These are phyloP conservation scores for Tragelaphus imberbis DNA, from an alignment of 2,113 vertebrate genomes.

Conservation along the genomic window DNA sequence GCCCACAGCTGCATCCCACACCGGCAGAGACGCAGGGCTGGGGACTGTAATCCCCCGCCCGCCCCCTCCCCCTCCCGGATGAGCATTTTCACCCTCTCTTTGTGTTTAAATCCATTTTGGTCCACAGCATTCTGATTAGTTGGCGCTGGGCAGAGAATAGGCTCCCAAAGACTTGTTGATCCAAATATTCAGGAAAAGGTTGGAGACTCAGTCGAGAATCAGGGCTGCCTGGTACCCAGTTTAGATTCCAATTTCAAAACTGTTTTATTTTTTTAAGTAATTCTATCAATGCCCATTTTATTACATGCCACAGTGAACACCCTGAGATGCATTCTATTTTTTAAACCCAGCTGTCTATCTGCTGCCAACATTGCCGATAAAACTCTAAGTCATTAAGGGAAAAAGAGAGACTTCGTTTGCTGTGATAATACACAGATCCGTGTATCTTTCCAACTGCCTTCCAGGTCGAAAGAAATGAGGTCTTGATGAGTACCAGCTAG, in stretches of 20 bases:
- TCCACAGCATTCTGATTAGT: background rate
- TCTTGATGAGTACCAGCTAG: slow-evolving; percentile 67
- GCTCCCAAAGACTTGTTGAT: background rate
- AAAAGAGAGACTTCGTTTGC: slow-evolving; percentile 64
- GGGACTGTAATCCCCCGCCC: fast-evolving
- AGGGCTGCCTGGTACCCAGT: background rate
- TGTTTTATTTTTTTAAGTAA: background rate
- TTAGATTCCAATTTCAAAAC: slow-evolving; percentile 2
- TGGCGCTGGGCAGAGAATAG: background rate
- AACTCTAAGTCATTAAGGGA: slow-evolving; percentile 78
- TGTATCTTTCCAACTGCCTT: slow-evolving; percentile 73
- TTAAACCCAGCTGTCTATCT: slow-evolving; percentile 80
- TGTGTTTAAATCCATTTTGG: background rate
- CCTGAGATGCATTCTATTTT: slow-evolving; percentile 73
- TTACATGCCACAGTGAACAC: slow-evolving; percentile 36
- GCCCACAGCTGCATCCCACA: background rate
- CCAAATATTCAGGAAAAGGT: slow-evolving; percentile 53
- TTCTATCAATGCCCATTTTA: slow-evolving; percentile 50
- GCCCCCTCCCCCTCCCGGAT: fast-evolving
- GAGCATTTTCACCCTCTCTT: background rate
- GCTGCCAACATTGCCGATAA: slow-evolving; percentile 65
- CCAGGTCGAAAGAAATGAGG: slow-evolving; percentile 77
- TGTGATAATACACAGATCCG: slow-evolving; percentile 51
- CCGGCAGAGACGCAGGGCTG: background rate
- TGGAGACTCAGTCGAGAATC: background rate